A percentile compares a stretch with the other conserved stretches of the same genome.
Conservation (phyloP, 2,888 invertebrate species). For the Unio delphinus region DNA sequence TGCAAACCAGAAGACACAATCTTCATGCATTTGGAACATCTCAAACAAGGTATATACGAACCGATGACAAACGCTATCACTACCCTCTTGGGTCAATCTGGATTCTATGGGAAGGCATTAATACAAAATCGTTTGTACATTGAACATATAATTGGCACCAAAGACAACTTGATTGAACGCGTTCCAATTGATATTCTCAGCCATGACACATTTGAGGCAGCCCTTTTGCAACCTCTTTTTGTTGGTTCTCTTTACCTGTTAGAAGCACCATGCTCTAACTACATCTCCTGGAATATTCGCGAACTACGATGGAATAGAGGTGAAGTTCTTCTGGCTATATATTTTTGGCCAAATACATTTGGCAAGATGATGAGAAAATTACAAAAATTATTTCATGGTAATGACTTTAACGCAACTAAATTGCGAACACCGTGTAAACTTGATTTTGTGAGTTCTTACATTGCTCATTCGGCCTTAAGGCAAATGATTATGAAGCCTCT, state of each 20-base stretch:
- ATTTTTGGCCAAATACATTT: slow-evolving; percentile 25
- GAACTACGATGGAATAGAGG: slow-evolving; percentile 53
- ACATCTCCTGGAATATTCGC: slow-evolving; percentile 50
- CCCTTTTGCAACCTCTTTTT: slow-evolving; percentile 42
- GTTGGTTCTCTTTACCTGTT: slow-evolving; percentile 36
- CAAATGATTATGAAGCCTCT: slow-evolving; percentile 65
- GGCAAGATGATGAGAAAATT: slow-evolving; percentile 23
- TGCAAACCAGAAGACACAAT: slow-evolving; percentile 36
- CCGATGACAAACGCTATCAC: slow-evolving; percentile 46
- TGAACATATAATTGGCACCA: slow-evolving; percentile 38
- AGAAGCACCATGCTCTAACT: slow-evolving; percentile 49
- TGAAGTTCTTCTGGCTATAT: slow-evolving; percentile 38
- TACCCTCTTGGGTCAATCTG: slow-evolving; percentile 40
- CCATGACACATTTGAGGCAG: slow-evolving; percentile 56
- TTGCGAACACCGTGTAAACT: slow-evolving; percentile 31
- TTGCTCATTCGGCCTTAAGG: slow-evolving; percentile 60
- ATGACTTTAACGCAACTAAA: slow-evolving; percentile 15
- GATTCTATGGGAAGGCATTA: slow-evolving; percentile 51
- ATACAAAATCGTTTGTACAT: slow-evolving; percentile 49
- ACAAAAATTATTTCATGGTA: slow-evolving; percentile 16
- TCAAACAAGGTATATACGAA: slow-evolving; percentile 45
- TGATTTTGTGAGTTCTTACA: slow-evolving; percentile 58
- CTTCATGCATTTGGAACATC: slow-evolving; percentile 49
- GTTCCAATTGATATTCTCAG: slow-evolving; percentile 54
- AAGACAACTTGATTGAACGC: slow-evolving; percentile 41